A percentile compares a stretch with the other conserved stretches of the same genome.
Evolutionary conservation across 1,140 invertebrate species (phyloP).

Genomic region (Formica exsecta): DNA sequence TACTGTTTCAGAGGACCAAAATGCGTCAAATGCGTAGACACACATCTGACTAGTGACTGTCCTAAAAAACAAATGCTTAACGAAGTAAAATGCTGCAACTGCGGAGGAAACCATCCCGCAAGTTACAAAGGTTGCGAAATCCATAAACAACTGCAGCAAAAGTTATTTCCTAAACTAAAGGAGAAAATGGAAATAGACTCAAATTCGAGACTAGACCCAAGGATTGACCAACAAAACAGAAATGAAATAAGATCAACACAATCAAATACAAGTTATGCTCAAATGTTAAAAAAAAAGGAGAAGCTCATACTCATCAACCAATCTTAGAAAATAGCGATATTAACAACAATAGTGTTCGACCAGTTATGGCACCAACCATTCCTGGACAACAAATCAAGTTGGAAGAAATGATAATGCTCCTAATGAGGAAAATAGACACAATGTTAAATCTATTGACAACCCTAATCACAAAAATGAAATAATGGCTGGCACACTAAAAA

Average conservation of each 20-base stretch:
- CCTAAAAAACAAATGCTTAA: not conserved
- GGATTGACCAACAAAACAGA: too few species aligned
- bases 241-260: not conserved
- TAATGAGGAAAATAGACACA: not conserved
- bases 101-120: not conserved
- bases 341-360: not conserved
- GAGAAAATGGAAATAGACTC: not conserved
- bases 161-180: not conserved
- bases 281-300: not conserved
- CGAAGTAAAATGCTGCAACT: conserved; percentile 2
- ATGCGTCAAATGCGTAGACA: not conserved
- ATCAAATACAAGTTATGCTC: not conserved
- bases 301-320: not conserved
- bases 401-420: not conserved
- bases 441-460: not conserved
- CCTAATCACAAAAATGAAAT: not conserved
- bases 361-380: too few species aligned
- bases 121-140: not conserved
- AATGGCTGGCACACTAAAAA: not conserved
- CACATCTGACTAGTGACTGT: not conserved
- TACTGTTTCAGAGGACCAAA: not conserved
- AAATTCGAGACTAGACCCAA: too few species aligned
- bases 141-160: not conserved
- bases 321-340: too few species aligned
- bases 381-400: not conserved